phyloP scores from a whole-genome alignment of 2,888 invertebrate species.

The Zygothrica quintamaculata region DNA sequence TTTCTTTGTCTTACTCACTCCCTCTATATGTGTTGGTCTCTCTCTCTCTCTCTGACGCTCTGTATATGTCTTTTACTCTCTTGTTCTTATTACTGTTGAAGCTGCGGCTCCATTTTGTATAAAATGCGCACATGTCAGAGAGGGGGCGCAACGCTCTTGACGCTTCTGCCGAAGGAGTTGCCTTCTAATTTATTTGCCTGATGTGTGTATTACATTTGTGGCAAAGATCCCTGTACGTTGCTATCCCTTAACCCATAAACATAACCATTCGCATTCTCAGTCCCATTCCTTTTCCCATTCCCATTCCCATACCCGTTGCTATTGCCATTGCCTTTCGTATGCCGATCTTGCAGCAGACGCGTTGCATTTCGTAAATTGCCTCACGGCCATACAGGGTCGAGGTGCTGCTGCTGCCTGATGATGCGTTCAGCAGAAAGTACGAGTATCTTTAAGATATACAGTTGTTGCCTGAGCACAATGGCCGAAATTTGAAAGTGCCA shows the following conservation, averaged over 20 bases:
- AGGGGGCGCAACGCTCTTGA: constrained; percentile 59
- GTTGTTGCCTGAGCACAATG: constrained; percentile 49
- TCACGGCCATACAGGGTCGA: constrained; percentile 53
- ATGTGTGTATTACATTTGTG: constrained; percentile 78
- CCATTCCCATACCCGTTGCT: constrained; percentile 21
- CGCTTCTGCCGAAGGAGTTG: constrained; percentile 78
- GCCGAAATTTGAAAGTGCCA: constrained; percentile 45
- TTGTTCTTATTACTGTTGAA: background rate
- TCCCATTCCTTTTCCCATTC: constrained; percentile 3
- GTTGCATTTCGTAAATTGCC: constrained; percentile 71
- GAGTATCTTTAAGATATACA: constrained; percentile 50
- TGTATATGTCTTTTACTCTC: background rate
- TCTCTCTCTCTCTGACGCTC: background rate
- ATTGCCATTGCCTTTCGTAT: too few species aligned
- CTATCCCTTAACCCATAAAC: too few species aligned
- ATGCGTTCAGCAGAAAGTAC: constrained; percentile 40
- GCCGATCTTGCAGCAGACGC: constrained; percentile 37
- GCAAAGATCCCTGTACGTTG: constrained; percentile 8
- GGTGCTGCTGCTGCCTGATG: constrained; percentile 36
- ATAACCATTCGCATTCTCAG: too few species aligned
- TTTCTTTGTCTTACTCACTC: constrained; percentile 6
- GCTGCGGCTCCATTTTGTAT: constrained; percentile 31
- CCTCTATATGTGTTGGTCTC: background rate
- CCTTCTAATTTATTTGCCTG: constrained; percentile 81
- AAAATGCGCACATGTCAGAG: constrained; percentile 22